Conservation (phyloP, 2,113 vertebrate species). For the Chaetodon auriga region DNA sequence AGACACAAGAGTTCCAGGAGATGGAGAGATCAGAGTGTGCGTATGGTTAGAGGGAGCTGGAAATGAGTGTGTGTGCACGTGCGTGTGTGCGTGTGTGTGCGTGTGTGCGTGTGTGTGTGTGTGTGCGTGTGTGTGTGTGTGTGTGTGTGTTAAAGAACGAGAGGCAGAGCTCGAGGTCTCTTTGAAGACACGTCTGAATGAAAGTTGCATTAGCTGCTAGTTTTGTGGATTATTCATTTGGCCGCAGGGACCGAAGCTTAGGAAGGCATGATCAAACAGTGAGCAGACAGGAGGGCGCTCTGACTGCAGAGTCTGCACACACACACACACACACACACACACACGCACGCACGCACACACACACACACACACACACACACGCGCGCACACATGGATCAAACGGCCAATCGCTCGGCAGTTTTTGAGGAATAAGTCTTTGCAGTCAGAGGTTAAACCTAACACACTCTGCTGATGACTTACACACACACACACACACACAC, state of each 20-base stretch:
- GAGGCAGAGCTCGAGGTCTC: constrained; percentile 15
- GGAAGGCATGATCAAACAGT: constrained; percentile 66
- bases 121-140: too few relatives aligned
- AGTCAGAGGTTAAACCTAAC: constrained; percentile 15
- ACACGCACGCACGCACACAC: constrained; percentile 17
- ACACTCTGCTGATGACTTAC: background rate
- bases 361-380: constrained; percentile 19
- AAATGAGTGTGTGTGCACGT: background rate
- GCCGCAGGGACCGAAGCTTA: constrained; percentile 59
- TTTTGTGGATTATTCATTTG: constrained; percentile 73
- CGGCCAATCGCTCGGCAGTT: background rate
- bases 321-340: constrained; percentile 29
- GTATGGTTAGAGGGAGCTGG: background rate
- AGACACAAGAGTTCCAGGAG: background rate
- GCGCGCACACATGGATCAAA: constrained; percentile 20
- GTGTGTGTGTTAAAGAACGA: background rate
- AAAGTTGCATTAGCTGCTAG: constrained; percentile 69
- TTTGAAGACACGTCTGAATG: constrained; percentile 72
- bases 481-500: background rate
- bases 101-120: background rate
- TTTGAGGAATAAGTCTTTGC: constrained; percentile 14
- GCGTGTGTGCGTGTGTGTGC: too few relatives aligned
- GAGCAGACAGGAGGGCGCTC: constrained; percentile 38
- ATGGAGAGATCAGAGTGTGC: background rate
- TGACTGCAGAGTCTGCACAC: constrained; percentile 31